Evolutionary conservation across 2,113 vertebrate genomes (phyloP).

Genomic region (Octodon degus): DNA sequence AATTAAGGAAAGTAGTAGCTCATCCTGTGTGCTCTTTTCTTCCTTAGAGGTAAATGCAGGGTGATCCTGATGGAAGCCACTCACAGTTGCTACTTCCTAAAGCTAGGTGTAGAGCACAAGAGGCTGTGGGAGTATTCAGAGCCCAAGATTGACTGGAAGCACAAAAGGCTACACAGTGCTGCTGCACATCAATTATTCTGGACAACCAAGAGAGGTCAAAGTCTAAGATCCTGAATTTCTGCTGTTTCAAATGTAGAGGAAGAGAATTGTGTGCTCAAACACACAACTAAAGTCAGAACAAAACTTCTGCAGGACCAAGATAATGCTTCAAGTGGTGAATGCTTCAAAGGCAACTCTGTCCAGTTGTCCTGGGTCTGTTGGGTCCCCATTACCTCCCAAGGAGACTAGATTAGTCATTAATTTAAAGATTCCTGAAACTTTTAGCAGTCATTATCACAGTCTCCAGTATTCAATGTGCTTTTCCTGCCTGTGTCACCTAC

Average conservation of each 20-base stretch:
- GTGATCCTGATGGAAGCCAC: not conserved
- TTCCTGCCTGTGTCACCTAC: too few species aligned
- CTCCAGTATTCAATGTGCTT: not conserved
- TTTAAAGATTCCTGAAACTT: not conserved
- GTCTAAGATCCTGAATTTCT: not conserved
- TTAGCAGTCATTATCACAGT: not conserved
- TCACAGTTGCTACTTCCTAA: too few species aligned
- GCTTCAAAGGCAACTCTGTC: not conserved
- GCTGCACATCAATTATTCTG: not conserved
- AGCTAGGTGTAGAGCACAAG: not conserved
- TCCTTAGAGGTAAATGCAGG: not conserved
- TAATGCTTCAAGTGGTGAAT: not conserved
- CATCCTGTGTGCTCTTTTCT: not conserved
- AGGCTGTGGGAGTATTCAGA: not conserved
- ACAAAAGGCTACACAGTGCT: fast-evolving
- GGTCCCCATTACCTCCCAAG: not conserved
- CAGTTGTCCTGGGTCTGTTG: not conserved
- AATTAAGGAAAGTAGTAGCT: not conserved
- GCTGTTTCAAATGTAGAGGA: not conserved
- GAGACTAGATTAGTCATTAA: not conserved
- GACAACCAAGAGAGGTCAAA: not conserved
- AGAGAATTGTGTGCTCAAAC: not conserved
- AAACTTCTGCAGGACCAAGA: not conserved
- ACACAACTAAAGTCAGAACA: not conserved
- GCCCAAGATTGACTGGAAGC: fast-evolving